Base-by-base conservation (phyloP, 1,140 invertebrate genomes). In the Hycleus phaleratus region DNA sequence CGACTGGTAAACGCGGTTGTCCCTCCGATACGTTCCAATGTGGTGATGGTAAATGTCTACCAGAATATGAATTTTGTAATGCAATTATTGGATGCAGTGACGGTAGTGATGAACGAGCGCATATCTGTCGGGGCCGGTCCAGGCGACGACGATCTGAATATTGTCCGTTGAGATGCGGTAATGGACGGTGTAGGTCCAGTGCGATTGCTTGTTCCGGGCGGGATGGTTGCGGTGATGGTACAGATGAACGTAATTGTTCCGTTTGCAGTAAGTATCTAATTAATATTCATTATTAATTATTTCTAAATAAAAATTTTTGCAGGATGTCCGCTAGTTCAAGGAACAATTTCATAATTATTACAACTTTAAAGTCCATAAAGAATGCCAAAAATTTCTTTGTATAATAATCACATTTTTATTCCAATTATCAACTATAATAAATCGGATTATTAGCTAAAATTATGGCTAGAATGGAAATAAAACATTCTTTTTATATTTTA, bases 41-140 rank as follows among this genome's bases (percentile, higher is more conserved):
- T 69, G 81, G 81, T 51, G 88, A 87, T 60, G 90, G 91, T 3
- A 86, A 89, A 65, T 94, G 91, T 67, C 71, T 93, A 42, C 90
- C 91, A 0, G 90, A 89, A 64, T 92, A 91, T 70, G 88, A 91
- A 69, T 93, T 93, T 75, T 95, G 91, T 74, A 94, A 95, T 73
- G 89, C 90, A 0, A 86, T 93, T 44, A 80, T 90, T 8, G 85
- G 87, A 45, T 93, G 91, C 72, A 81, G 82, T 55, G 91, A 94
- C 74, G 88, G 83, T 6, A 91, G 87, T 62, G 91, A 94, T 70
- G 90, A 93, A 74, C 85, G 86, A 1, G 80, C 83, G 2, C 82
- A 83, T 65, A 78, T 89, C 1, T 94, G 91, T 68, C 64, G 67
- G 46, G 70, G 75, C 50, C 63, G 71, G 55, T 62, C 69, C 2